Base-by-base conservation (phyloP, 2,113 vertebrate species). In the Scartelaos histophorus region DNA sequence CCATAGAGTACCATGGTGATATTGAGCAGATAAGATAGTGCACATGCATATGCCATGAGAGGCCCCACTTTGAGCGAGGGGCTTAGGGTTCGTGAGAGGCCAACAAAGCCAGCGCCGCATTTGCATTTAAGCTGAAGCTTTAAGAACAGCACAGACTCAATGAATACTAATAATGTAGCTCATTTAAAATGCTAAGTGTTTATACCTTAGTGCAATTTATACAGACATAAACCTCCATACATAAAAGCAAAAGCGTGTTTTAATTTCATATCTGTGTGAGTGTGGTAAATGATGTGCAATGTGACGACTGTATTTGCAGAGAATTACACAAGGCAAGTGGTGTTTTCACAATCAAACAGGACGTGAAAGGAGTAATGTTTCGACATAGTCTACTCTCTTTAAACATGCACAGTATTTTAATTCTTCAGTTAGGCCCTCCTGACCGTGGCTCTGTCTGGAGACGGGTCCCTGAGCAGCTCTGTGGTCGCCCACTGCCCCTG, bases 111-210 rank as follows among this genome's bases (percentile, higher is more conserved):
- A 84, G 84, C 77, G 74, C 82, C 85, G 78, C 82, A 89, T 92
- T 90, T 92, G 85, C 91, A 88, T 92, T 90, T 87, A 86, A 89
- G 83, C 85, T 71, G 75, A 80, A 88, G 88, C 87, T 93, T 91
- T 88, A 79, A 67, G 71, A 89, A 78, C 64, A 80, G 81, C 86
- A 67, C 34, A 70, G 85, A 83, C 70, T 58, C 78, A 90, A 87
- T 86, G 87, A 90, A 89, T 88, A 87, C 87, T 87, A 91, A 92
- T 90, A 91, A 89, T 83, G 80, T 84, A 79, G 79, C 87, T 87
- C 69, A 92, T 92, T 90, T 89, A 92, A 92, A 92, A 93, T 91
- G 86, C 87, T 85, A 90, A 91, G 83, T 89, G 87, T 92, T 92
- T 89, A 58, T 58, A 91, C 87, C 85, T 86, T 81, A 71, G 56